Conservation (phyloP, 1,140 invertebrate species). For the Neomicropteryx cornuta region DNA sequence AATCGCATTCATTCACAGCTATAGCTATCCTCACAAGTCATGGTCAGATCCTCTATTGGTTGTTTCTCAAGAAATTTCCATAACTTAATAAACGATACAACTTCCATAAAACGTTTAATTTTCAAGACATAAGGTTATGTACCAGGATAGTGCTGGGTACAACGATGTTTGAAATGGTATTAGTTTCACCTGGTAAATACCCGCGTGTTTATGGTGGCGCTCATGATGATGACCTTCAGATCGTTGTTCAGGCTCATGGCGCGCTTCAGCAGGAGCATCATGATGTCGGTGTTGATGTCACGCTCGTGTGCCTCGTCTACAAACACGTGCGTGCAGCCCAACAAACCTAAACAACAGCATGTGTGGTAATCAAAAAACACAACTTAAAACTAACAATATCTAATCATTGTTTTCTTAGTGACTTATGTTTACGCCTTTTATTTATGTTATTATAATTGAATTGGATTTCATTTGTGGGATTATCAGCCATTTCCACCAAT, state of each 20-base stretch:
- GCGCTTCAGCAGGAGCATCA: slow-evolving; percentile 70
- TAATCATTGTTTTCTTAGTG: no score
- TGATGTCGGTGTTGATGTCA: slow-evolving; percentile 88
- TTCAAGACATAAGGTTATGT: not conserved
- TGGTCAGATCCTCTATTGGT: not conserved
- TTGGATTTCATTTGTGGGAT: no score
- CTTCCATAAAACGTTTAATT: slow-evolving; percentile 8
- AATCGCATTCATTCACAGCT: not conserved
- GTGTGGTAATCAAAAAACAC: not conserved
- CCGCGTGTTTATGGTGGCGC: slow-evolving; percentile 76
- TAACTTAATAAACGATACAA: not conserved
- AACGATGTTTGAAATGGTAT: not conserved
- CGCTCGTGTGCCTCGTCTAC: slow-evolving; percentile 97
- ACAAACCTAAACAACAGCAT: slow-evolving; percentile 39
- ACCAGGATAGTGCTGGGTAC: not conserved
- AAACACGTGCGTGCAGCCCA: slow-evolving; percentile 65
- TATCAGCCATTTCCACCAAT: no score
- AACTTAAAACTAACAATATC: no score
- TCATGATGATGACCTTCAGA: slow-evolving; percentile 82
- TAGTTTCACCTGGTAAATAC: slow-evolving; percentile 54
- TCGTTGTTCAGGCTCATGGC: slow-evolving; percentile 58
- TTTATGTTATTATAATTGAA: no score
- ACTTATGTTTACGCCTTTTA: no score
- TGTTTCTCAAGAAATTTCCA: not conserved
- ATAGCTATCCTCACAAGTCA: not conserved